Conservation (phyloP, 2,888 invertebrate genomes). For the Noctua janthina region DNA sequence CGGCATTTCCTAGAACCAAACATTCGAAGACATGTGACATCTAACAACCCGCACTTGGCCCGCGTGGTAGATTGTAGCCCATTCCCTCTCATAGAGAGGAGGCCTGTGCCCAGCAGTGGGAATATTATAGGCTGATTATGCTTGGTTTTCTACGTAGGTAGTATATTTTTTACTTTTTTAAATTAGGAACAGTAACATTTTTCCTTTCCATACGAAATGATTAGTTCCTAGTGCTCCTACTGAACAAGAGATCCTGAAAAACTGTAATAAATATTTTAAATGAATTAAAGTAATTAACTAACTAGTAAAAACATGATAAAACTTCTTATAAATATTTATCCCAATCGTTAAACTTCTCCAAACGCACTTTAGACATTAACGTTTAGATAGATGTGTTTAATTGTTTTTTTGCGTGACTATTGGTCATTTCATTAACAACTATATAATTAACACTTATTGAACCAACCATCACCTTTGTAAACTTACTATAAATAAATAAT, state of each 20-base stretch:
- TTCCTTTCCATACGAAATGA: neutral
- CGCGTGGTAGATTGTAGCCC: too few species aligned
- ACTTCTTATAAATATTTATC: neutral
- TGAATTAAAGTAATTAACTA: neutral
- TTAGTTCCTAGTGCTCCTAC: neutral
- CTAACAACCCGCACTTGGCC: too few species aligned
- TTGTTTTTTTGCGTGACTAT: conserved; percentile 28
- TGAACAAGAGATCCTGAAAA: neutral
- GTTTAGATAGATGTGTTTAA: neutral
- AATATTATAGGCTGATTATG: too few species aligned
- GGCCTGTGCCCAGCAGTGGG: too few species aligned
- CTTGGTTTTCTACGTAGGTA: neutral
- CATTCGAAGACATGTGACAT: too few species aligned
- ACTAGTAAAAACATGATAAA: neutral
- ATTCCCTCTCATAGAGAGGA: too few species aligned
- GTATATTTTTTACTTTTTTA: neutral
- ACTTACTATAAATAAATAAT: neutral
- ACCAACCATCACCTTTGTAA: too few species aligned
- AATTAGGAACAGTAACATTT: neutral
- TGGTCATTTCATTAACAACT: neutral
- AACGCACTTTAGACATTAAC: neutral
- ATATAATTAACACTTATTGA: neutral
- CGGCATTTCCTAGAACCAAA: too few species aligned
- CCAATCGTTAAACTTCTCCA: neutral
- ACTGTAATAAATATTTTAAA: neutral